Evolutionary conservation across 2,888 invertebrate genomes (phyloP).

Genomic region (Trissoscelio sp.): DNA sequence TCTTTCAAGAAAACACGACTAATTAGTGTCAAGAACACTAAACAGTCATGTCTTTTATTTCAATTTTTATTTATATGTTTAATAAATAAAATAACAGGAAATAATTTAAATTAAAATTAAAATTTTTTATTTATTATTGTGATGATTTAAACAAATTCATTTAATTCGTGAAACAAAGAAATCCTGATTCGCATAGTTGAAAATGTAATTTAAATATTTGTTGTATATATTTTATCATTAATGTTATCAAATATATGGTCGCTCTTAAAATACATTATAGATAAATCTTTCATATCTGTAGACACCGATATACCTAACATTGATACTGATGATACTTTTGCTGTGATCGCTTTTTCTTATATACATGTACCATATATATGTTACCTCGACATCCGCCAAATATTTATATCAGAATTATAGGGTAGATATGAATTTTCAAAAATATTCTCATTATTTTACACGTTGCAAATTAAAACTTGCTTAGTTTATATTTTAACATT

Average conservation of each 20-base stretch:
- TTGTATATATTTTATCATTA: conserved; percentile 13
- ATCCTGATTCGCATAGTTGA: conserved; percentile 38
- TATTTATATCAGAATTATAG: conserved; percentile 7
- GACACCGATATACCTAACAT: conserved; percentile 41
- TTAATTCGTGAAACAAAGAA: conserved; percentile 5
- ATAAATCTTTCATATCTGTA: conserved; percentile 75
- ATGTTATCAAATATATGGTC: conserved; percentile 40
- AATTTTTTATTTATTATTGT: no score
- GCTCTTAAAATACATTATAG: conserved; percentile 76
- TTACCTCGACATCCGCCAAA: conserved; percentile 18
- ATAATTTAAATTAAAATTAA: no score
- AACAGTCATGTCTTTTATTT: no score
- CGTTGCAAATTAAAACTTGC: background rate
- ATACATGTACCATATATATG: conserved; percentile 4
- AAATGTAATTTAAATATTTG: conserved; percentile 13
- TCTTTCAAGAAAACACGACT: no score
- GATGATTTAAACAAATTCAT: no score
- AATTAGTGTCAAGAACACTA: no score
- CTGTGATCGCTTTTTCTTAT: conserved; percentile 2
- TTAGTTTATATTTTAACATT: no score
- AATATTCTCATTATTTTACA: conserved; percentile 17
- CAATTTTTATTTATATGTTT: no score
- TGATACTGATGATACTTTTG: conserved; percentile 15
- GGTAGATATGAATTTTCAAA: conserved; percentile 16
- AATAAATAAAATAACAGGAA: no score